Evolutionary conservation across 2,113 vertebrate genomes (phyloP), one percentile per base, ranked within the genome.

Genomic region (Microtus ochrogaster): DNA sequence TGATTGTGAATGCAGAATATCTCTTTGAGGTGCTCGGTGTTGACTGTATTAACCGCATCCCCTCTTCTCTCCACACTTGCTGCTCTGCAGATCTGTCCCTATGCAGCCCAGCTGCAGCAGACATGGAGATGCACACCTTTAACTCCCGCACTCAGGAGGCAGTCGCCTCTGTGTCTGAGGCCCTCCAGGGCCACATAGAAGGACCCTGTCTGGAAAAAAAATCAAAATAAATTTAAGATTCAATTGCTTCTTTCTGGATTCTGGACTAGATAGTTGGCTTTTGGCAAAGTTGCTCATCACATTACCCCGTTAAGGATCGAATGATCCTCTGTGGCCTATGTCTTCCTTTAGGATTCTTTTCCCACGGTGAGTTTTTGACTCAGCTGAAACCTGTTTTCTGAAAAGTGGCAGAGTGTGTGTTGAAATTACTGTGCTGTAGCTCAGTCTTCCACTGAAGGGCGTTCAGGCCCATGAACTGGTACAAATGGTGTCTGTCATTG

Each of bases 321-420:
- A 24, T 91, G 52, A 58, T 84, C n/a, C 58, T 70, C 68, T 88
- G 47, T 94, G 49, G 73, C 36, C n/a, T 90, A 7, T 85, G 39
- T 70, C 19, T 90, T 91, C 66, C 66, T 90, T 89, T 10, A 82
- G 11, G 63, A 66, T 92, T 89, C 81, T 95, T 70, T 17, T 68
- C 84, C 83, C 9, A 72, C 28, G 26, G 30, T 14, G 47, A 89
- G 49, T 12, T 65, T 89, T 89, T 93, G 33, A 90, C 24, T 61
- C 91, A 30, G 16, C 33, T 66, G 89, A 93, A 94, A 66, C 55
- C n/a, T 47, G 9, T 47, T 81, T 94, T 85, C 49, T 90, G 87
- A 70, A 85, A 79, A 66, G 47, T 72, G 2, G 0, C 24, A 44
- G 39, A 30, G 2, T 33, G 3, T 92, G 19, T 66, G 21, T 22